Base-by-base conservation (phyloP, 2,797 vertebrate species). In the Clarias laeviceps region DNA sequence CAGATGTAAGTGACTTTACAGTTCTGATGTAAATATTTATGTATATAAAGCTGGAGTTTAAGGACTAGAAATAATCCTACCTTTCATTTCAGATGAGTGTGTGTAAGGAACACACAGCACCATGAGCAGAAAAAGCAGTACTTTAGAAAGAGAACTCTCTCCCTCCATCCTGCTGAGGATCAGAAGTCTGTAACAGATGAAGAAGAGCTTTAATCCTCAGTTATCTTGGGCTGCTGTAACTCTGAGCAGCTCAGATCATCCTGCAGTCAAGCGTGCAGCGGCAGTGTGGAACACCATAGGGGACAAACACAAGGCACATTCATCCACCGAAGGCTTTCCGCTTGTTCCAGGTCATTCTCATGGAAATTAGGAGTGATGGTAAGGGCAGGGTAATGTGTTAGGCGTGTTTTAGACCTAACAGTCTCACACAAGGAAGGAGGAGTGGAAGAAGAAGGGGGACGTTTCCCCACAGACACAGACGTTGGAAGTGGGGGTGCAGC, bases 61-160 rank as follows among this genome's bases (percentile, higher is more conserved):
- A 24, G 24, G 14, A 2, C 24, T 73, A 14, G 0, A 27, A 50
- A 82, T 40, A 5, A 70, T 3, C 50, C 6, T 81, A 90, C 90
- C 90, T 89, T 90, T 88, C 79, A 90, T 84, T 66, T 90, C 88
- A 8, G 88, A 78, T 12, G 87, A 79, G 27, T 32, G 1, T 40
- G 80, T 80, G 24, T 70, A 57, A 54, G 54, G 61, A 11, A 64
- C 9, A 74, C 65, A 56, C 76, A 88, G 64, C 14, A 40, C 32
- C 64, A 50, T 45, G 32, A 27, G 80, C 15, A 87, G 84, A 61
- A 85, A 81, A 40, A 85, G 66, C 68, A 89, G 56, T 22, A 89
- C 17, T 40, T 82, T 80, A 37, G 80, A 54, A 45, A 69, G 5
- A n/a, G 83, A 37, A 37, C 27, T 62, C 56, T 22, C 6, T 50